These are phyloP conservation scores for Laterallus jamaicensis DNA, from an alignment of 2,113 vertebrate genomes.

Conservation along the genomic window DNA sequence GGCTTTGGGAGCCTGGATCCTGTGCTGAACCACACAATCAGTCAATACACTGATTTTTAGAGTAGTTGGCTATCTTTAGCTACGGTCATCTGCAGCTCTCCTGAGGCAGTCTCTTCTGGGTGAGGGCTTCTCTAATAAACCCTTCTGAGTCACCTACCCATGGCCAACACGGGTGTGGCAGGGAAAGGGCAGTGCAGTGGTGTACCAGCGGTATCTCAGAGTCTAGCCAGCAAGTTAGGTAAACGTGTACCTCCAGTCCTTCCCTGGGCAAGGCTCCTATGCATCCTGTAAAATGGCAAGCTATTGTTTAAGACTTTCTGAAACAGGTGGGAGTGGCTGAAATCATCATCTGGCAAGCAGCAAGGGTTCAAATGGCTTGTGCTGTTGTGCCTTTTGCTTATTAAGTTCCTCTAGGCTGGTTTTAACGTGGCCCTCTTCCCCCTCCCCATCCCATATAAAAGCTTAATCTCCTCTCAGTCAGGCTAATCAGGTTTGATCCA, in stretches of 20 bases:
- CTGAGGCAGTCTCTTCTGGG: background rate
- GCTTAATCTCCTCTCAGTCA: background rate
- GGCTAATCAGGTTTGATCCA: background rate
- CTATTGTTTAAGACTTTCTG: background rate
- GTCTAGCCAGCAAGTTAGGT: background rate
- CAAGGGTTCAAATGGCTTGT: background rate
- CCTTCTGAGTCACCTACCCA: background rate
- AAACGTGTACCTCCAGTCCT: background rate
- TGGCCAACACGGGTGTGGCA: background rate
- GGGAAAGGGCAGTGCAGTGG: background rate
- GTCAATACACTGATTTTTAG: background rate
- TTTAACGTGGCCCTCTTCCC: background rate
- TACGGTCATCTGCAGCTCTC: background rate
- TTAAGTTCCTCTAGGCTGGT: background rate
- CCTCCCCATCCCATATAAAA: background rate
- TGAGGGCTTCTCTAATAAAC: background rate
- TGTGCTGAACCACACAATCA: rapidly evolving
- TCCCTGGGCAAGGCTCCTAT: background rate
- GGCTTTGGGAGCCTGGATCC: background rate
- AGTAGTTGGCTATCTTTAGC: background rate
- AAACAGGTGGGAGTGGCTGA: background rate
- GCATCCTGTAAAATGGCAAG: background rate
- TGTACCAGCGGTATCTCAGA: background rate
- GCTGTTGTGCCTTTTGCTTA: background rate
- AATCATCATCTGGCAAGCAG: background rate